Conservation (phyloP, 2,888 invertebrate genomes). For the Poecilus cupreus region DNA sequence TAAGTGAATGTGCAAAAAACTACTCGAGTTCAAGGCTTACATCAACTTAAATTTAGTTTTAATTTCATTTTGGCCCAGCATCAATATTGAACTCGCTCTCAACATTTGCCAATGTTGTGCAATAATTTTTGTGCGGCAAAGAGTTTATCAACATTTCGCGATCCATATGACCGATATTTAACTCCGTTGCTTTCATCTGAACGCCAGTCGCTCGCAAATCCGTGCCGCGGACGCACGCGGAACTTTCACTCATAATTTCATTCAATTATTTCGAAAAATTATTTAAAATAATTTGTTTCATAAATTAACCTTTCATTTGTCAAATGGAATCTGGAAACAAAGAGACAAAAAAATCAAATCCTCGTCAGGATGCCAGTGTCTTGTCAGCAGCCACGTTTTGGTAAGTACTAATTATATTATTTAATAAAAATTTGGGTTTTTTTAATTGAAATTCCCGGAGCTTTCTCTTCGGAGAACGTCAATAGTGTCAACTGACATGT, state of each 20-base stretch:
- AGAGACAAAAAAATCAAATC: constrained; percentile 77
- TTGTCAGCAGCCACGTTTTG: constrained; percentile 81
- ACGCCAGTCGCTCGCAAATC: constrained; percentile 22
- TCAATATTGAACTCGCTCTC: background rate
- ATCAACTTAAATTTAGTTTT: background rate
- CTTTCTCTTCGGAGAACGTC: too few species aligned
- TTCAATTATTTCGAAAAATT: constrained; percentile 9
- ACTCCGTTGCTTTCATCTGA: background rate
- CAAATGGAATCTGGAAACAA: constrained; percentile 76
- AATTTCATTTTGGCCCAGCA: background rate
- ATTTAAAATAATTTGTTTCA: background rate
- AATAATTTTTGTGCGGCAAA: background rate
- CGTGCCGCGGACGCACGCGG: background rate
- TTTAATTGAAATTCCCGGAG: too few species aligned
- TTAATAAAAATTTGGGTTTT: background rate
- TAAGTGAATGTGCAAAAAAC: background rate
- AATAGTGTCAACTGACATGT: constrained; percentile 18
- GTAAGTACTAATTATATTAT: constrained; percentile 74
- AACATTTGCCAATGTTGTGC: constrained; percentile 41
- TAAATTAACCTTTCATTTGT: background rate
- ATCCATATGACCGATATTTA: constrained; percentile 44
- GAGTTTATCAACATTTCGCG: constrained; percentile 36
- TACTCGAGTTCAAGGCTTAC: background rate
- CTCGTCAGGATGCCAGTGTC: constrained; percentile 80
- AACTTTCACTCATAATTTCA: background rate